Evolutionary conservation across 2,888 invertebrate species (phyloP), one percentile per base, ranked within the genome.

Genomic region (Fragum whitleyi): DNA sequence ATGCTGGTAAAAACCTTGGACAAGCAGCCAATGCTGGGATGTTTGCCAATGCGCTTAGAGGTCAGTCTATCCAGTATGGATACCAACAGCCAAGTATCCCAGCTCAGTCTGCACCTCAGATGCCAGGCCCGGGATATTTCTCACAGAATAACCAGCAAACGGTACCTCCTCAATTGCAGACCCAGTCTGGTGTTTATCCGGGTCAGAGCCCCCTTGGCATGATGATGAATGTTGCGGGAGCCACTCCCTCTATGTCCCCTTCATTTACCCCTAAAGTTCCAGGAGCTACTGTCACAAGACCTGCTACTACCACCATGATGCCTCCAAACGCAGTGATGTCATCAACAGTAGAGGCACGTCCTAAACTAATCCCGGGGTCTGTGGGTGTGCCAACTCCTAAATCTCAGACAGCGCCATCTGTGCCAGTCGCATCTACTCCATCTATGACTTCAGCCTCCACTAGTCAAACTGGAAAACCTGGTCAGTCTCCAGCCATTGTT

Each of bases 91-190:
- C 21, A n/a, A 62, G 47, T n/a, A 67, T 65, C 32, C 72, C 73
- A 29, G 67, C 57, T 11, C 57, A 19, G 23, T n/a, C 51, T 26
- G 69, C 53, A 28, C 77, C 85, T 21, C 68, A 79, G 21, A 83
- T 89, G 73, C 90, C 90, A 6, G 91, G 91, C 0, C 91, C 92
- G 14, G 91, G 92, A 7, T 91, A 87, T 77, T 91, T 91, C 86
- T 90, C 92, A 9, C 83, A 74, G 59, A 73, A 23, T 21, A 77
- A 74, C 51, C 79, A 77, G 36, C 74, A 73, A 14, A 55, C 55
- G 23, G 57, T 70, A 23, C 77, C 77, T 55, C 62, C 74, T 21
- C 3, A 77, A 9, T 16, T 70, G 11, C 77, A 59, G 51, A 51
- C 75, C 29, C 82, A 78, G 70, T 53, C 69, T 16, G 62, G 67